These are phyloP conservation scores for Glyptemys insculpta DNA, from an alignment of 2,797 vertebrate genomes.

Conservation along the genomic window DNA sequence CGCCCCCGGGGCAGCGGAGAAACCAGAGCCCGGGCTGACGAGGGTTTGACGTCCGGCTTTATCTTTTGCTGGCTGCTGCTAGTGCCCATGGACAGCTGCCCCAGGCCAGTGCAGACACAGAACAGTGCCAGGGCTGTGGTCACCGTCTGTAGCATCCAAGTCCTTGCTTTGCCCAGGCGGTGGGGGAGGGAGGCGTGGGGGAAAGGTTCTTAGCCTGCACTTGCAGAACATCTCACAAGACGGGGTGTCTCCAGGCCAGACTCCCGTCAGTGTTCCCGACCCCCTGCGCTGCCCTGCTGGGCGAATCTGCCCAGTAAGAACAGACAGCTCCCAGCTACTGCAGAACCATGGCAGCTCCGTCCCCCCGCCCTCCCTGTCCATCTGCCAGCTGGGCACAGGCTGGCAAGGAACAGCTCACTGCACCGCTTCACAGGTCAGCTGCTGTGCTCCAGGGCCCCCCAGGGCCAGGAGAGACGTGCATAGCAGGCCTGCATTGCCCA, in stretches of 20 bases:
- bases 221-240: no score
- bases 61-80: not conserved
- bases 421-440: no score
- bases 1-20: not conserved
- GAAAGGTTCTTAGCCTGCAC: not conserved
- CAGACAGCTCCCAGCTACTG: not conserved
- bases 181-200: no score
- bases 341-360: not conserved
- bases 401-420: no score
- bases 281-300: not conserved
- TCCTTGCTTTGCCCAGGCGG: no score
- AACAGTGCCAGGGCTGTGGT: no score
- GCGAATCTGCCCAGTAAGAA: no score
- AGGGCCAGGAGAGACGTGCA: not conserved
- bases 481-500: not conserved
- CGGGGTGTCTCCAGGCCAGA: not conserved
- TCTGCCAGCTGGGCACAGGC: no score
- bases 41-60: not conserved
- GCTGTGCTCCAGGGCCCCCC: not conserved
- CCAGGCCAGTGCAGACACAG: no score
- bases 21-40: not conserved
- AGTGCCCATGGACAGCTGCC: not conserved
- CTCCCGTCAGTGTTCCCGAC: not conserved
- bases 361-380: no score
- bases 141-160: no score